phyloP scores from a whole-genome alignment of 2,888 invertebrate genomes.

The Phorcus lineatus region DNA sequence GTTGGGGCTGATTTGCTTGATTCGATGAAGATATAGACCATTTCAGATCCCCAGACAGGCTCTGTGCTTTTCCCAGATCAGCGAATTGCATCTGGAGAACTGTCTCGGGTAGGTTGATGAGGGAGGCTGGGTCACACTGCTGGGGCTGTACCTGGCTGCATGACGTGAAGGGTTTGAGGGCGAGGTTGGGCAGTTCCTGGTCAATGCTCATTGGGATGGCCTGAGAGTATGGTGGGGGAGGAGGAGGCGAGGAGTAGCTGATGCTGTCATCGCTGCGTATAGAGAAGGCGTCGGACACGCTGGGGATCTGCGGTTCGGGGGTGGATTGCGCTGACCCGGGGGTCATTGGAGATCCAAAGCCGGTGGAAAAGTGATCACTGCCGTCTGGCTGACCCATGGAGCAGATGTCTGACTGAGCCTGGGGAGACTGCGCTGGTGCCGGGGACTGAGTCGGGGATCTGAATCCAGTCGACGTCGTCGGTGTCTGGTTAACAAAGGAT shows the following conservation, averaged over 20 bases:
- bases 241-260: conserved; percentile 54
- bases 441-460: conserved; percentile 58
- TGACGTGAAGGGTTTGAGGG: conserved; percentile 81
- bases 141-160: conserved; percentile 55
- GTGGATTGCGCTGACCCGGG: conserved; percentile 61
- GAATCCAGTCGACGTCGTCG: conserved; percentile 44
- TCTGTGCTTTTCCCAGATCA: conserved; percentile 36
- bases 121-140: conserved; percentile 48
- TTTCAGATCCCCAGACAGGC: conserved; percentile 37
- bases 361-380: conserved; percentile 57
- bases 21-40: conserved; percentile 38
- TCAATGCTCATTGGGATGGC: conserved; percentile 45
- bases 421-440: conserved; percentile 48
- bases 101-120: conserved; percentile 34
- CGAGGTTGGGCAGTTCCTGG: conserved; percentile 73
- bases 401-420: conserved; percentile 40
- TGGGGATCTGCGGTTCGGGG: conserved; percentile 59
- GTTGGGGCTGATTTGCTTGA: conserved; percentile 44
- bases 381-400: conserved; percentile 48
- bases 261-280: conserved; percentile 44
- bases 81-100: conserved; percentile 42
- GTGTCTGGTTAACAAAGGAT: conserved; percentile 29
- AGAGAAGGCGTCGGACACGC: conserved; percentile 42
- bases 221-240: conserved; percentile 65
- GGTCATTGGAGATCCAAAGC: conserved; percentile 60